These are phyloP conservation scores for Artemia sinica DNA, from an alignment of 2,888 invertebrate genomes.

Conservation along the genomic window DNA sequence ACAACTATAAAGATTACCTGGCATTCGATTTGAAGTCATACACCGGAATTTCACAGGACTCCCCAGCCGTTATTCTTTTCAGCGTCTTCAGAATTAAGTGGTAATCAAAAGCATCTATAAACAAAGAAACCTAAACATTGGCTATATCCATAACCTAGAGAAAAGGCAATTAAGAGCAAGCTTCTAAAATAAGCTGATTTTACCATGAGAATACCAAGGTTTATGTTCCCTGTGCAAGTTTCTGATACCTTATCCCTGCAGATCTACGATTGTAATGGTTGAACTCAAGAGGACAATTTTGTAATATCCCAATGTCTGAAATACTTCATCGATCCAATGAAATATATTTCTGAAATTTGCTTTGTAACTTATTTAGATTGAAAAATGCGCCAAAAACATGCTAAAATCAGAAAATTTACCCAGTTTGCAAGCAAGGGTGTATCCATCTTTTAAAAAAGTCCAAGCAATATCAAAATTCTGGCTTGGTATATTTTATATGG, in stretches of 20 bases:
- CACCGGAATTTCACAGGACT: conserved; percentile 70
- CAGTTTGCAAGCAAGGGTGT: too few species aligned
- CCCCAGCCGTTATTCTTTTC: conserved; percentile 61
- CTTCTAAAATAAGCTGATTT: background rate
- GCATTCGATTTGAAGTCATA: conserved; percentile 86
- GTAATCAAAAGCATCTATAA: conserved; percentile 73
- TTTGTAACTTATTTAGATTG: too few species aligned
- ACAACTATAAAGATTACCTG: conserved; percentile 41
- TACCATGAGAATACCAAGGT: background rate
- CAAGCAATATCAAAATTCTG: too few species aligned
- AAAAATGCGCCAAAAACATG: too few species aligned
- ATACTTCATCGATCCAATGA: too few species aligned
- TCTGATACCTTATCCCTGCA: background rate
- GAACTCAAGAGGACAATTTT: too few species aligned
- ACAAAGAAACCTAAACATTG: conserved; percentile 18
- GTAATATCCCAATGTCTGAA: too few species aligned
- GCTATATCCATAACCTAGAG: background rate
- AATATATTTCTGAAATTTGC: too few species aligned
- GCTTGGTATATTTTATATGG: too few species aligned
- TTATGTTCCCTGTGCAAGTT: background rate
- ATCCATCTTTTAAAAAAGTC: too few species aligned
- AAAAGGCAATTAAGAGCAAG: conserved; percentile 17
- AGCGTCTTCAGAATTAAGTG: conserved; percentile 62
- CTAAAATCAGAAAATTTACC: too few species aligned
- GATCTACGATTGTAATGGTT: too few species aligned